Evolutionary conservation across 2,113 vertebrate species (phyloP), one percentile per base, ranked within the genome.

Genomic region (Mastomys natalensis): DNA sequence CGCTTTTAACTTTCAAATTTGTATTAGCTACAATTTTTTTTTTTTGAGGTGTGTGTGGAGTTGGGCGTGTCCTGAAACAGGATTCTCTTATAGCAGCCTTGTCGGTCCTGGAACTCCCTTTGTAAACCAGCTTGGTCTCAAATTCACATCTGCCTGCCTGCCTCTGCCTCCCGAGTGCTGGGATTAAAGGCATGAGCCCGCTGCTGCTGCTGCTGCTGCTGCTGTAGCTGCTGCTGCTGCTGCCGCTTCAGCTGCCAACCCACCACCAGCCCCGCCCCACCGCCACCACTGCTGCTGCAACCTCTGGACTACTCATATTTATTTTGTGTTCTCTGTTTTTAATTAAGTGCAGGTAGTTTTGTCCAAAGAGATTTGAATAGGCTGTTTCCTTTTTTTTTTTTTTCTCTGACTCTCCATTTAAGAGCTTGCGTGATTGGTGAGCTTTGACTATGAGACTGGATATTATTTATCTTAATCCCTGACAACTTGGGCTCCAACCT

Each of bases 391-490:
- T 17, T 81, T 91, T 91, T 55, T 92, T 17, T 81, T 91, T 91
- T 55, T 22, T 80, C 29, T 10, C 34, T 11, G 37, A 55, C 76
- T 77, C 37, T 93, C 34, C 53, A 45, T 91, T 91, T 64, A 73
- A 45, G 40, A 93, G 91, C 34, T 58, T 94, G 3, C 86, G 5
- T 89, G 19, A 87, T 31, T 60, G 77, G 37, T 87, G 81, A 89
- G 86, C 91, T 96, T 66, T 43, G 73, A 58, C 82, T 92, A 29
- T 43, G 95, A 90, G 55, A 68, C 87, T 78, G 68, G 43, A 89
- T 96, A 85, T 91, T 43, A 74, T 92, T 87, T 29, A 72, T 87
- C 60, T 62, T 89, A 89, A 92, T 81, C 17, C 31, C 22, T 58
- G 53, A 88, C 87, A 86, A 66, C 11, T 15, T 70, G 29, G 76